These are phyloP conservation scores for Cyphomyrus discorhynchus DNA, from an alignment of 2,113 vertebrate species.

Conservation along the genomic window DNA sequence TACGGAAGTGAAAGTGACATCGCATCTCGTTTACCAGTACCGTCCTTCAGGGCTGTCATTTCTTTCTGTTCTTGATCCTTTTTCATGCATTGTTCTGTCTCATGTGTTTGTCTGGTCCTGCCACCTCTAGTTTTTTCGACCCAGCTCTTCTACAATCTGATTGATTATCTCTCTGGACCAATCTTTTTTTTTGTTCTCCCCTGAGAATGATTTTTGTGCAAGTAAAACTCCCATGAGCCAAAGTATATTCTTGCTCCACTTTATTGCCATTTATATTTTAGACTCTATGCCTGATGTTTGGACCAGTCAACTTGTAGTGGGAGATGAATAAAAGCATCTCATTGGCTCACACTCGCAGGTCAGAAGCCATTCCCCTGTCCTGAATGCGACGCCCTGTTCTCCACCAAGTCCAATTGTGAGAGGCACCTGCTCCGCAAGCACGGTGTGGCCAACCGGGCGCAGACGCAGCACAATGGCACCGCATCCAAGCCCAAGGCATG, in stretches of 20 bases:
- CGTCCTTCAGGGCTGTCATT: background rate
- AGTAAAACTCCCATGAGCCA: background rate
- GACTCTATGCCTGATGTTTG: background rate
- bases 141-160: background rate
- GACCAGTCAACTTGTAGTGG: background rate
- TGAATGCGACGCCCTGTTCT: slow-evolving; percentile 64
- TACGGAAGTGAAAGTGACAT: background rate
- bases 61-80: background rate
- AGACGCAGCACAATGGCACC: slow-evolving; percentile 66
- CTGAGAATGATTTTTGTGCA: background rate
- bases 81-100: background rate
- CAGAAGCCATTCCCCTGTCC: slow-evolving; percentile 66
- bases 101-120: background rate
- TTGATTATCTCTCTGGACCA: background rate
- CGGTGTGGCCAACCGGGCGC: slow-evolving; percentile 57
- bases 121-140: background rate
- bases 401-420: slow-evolving; percentile 69
- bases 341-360: slow-evolving; percentile 40
- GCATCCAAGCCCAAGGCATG: slow-evolving; percentile 53
- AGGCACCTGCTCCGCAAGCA: slow-evolving; percentile 67
- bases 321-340: background rate
- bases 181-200: background rate
- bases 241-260: background rate
- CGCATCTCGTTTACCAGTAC: background rate
- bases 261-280: background rate